These are phyloP conservation scores for Ceratina calcarata DNA, from an alignment of 1,140 invertebrate species.

Conservation along the genomic window DNA sequence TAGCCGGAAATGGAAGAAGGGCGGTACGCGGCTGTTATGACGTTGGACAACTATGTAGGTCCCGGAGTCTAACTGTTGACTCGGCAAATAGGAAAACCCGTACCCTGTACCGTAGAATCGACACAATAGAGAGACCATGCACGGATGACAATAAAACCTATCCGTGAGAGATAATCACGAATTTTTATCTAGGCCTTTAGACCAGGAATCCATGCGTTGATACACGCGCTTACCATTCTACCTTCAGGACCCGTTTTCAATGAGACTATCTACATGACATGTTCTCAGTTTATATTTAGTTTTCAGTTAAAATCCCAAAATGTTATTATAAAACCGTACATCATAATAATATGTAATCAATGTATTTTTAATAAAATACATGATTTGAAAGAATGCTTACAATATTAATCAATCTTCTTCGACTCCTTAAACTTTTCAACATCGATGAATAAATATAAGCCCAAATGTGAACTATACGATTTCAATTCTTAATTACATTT, in stretches of 20 bases:
- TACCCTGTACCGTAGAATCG: constrained; percentile 7
- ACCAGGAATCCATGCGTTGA: not conserved
- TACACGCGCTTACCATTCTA: not conserved
- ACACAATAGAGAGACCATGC: constrained; percentile 10
- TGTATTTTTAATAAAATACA: no score
- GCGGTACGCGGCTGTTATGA: constrained; percentile 63
- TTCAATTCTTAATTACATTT: no score
- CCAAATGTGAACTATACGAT: no score
- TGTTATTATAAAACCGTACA: no score
- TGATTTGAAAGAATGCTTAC: no score
- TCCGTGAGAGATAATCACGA: constrained; percentile 39
- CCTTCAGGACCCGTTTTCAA: not conserved
- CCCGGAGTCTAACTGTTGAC: constrained; percentile 58
- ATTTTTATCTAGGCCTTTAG: constrained; percentile 27
- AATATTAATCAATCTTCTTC: no score
- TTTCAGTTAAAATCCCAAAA: no score
- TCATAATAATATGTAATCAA: no score
- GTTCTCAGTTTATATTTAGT: no score
- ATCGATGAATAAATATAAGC: not conserved
- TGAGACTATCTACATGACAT: not conserved
- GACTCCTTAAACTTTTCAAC: no score
- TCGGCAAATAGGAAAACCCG: constrained; percentile 65
- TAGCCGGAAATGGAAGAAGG: constrained; percentile 61
- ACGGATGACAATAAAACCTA: constrained; percentile 44
- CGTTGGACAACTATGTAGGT: constrained; percentile 21